Evolutionary conservation across 2,797 vertebrate genomes (phyloP), one percentile per base, ranked within the genome.

Genomic region (Lateolabrax maculatus): DNA sequence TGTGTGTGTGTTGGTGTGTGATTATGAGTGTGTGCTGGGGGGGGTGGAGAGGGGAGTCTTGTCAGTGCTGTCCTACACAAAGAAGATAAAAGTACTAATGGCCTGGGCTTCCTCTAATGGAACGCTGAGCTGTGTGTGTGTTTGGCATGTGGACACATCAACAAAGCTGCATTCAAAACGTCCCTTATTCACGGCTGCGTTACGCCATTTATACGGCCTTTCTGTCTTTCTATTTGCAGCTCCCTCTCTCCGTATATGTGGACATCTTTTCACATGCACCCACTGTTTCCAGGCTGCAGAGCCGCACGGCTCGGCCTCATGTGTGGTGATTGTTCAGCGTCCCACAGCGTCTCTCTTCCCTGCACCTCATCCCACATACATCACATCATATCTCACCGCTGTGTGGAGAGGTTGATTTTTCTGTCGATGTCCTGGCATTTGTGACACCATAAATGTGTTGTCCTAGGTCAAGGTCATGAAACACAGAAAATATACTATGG

Each of bases 21-120:
- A 27, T 48, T 78, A 9, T 52, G 68, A 34, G 60, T 51, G 43
- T 56, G 41, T 66, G 63, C 49, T 75, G 49, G 19, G 52, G 57
- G 43, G 46, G 71, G 21, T 68, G 63, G 61, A 75, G 63, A 81
- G 57, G 34, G 43, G 58, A 74, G 73, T 74, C 80, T 71, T 85
- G 74, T 81, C 84, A 84, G 68, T 29, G 73, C 46, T 73, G 77
- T 75, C 77, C 66, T 72, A 84, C 65, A 92, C 84, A 93, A 88
- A 90, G 83, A 80, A 89, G 89, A 93, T 91, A 93, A 87, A 92
- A 87, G 81, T 84, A 66, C 88, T 93, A 93, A 91, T 91, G 90
- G 90, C 81, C 67, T 71, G 81, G 51, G 80, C 67, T 81, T 79
- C 75, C 81, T 89, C 86, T 93, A 92, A 93, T 93, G 91, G 89